phyloP scores from a whole-genome alignment of 2,888 invertebrate genomes.

The Campaea margaritaria region DNA sequence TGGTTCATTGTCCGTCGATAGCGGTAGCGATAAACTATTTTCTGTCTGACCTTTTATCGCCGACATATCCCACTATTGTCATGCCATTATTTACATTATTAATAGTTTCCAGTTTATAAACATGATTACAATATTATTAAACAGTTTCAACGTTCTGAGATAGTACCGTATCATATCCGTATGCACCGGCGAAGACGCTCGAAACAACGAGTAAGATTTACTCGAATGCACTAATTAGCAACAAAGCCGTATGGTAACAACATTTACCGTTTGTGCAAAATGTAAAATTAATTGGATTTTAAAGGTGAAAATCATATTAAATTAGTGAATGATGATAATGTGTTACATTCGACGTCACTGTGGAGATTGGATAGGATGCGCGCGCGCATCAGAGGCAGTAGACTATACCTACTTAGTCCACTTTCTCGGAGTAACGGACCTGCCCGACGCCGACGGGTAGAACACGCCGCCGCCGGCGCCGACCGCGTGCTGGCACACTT shows the following conservation, averaged over 20 bases:
- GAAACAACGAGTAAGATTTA: constrained; percentile 47
- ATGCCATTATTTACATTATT: constrained; percentile 45
- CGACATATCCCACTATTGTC: constrained; percentile 35
- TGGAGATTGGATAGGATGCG: constrained; percentile 40
- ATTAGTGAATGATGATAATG: constrained; percentile 30
- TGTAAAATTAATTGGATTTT: constrained; percentile 55
- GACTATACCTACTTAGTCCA: constrained; percentile 36
- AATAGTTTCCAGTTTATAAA: constrained; percentile 34
- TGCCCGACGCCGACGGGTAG: constrained; percentile 49
- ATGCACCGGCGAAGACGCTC: constrained; percentile 45
- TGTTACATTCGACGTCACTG: constrained; percentile 27
- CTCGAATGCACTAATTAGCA: constrained; percentile 62
- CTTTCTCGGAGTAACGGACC: constrained; percentile 64
- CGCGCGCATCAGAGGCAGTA: constrained; percentile 35
- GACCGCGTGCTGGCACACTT: constrained; percentile 51
- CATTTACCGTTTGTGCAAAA: constrained; percentile 59
- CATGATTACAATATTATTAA: constrained; percentile 26
- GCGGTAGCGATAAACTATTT: constrained; percentile 29
- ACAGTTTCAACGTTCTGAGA: constrained; percentile 18
- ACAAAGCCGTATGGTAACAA: constrained; percentile 50
- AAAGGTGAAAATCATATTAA: constrained; percentile 28
- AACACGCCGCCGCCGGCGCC: constrained; percentile 39
- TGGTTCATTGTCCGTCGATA: constrained; percentile 27
- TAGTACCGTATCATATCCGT: constrained; percentile 27
- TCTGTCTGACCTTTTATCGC: constrained; percentile 62